phyloP scores from a whole-genome alignment of 2,797 vertebrate genomes.

The Enteromius radiatus region DNA sequence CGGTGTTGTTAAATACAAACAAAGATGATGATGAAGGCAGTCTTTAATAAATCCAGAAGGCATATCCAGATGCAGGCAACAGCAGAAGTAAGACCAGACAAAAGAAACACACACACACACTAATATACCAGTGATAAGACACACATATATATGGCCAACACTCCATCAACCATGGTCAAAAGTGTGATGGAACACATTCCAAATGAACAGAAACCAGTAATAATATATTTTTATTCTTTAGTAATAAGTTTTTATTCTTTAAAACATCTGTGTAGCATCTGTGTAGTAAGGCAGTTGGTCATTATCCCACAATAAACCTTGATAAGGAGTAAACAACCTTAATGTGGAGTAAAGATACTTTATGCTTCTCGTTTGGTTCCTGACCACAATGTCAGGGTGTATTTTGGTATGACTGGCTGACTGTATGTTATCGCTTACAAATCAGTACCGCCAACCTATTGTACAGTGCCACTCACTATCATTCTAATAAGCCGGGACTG shows the following conservation, averaged over 20 bases:
- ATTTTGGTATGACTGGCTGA: background rate
- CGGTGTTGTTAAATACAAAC: background rate
- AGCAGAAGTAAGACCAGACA: background rate
- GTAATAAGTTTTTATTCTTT: too few species aligned
- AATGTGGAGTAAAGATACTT: background rate
- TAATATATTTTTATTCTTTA: background rate
- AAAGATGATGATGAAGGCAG: background rate
- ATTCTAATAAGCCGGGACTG: slow-evolving; percentile 39
- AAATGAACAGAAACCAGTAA: background rate
- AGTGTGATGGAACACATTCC: background rate
- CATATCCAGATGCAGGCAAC: too few species aligned
- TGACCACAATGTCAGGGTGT: background rate
- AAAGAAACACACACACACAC: background rate
- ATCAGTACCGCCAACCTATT: slow-evolving; percentile 18
- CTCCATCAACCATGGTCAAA: too few species aligned
- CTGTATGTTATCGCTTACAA: background rate
- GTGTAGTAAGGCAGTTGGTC: background rate
- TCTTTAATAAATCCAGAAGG: background rate
- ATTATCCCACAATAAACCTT: background rate
- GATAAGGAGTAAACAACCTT: background rate
- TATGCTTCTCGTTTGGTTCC: background rate
- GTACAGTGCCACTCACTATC: slow-evolving; percentile 46
- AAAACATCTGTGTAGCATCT: too few species aligned
- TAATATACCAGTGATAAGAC: background rate
- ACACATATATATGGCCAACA: background rate